Evolutionary conservation across 2,113 vertebrate genomes (phyloP).

Genomic region (Rissa tridactyla): DNA sequence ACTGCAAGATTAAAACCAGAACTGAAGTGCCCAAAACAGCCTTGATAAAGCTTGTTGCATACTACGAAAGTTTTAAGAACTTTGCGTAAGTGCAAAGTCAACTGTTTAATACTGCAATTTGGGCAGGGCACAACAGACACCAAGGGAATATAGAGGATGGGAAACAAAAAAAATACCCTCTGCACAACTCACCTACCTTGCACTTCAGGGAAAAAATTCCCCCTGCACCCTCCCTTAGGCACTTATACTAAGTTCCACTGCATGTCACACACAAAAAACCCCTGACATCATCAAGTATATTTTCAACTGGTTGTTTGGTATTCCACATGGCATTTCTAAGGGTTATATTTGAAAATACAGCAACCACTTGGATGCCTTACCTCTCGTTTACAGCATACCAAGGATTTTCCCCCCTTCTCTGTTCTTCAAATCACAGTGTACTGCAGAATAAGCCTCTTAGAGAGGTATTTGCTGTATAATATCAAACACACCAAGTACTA

Average conservation of each 20-base stretch:
- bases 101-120: neutral
- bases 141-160: neutral
- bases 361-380: neutral
- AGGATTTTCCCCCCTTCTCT: neutral
- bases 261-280: neutral
- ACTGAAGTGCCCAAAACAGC: neutral
- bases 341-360: neutral
- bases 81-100: neutral
- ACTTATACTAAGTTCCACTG: neutral
- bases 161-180: neutral
- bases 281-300: neutral
- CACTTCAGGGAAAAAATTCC: neutral
- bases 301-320: neutral
- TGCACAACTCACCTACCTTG: neutral
- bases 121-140: neutral
- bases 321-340: neutral
- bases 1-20: neutral
- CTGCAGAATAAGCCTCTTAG: neutral
- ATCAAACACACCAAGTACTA: neutral
- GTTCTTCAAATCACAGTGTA: neutral
- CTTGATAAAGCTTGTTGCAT: fast-evolving
- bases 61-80: neutral
- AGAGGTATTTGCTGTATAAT: neutral
- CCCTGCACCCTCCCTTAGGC: neutral
- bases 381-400: neutral